Evolutionary conservation across 2,888 invertebrate genomes (phyloP), one percentile per base, ranked within the genome.

Genomic region (Microdon myrmicae): DNA sequence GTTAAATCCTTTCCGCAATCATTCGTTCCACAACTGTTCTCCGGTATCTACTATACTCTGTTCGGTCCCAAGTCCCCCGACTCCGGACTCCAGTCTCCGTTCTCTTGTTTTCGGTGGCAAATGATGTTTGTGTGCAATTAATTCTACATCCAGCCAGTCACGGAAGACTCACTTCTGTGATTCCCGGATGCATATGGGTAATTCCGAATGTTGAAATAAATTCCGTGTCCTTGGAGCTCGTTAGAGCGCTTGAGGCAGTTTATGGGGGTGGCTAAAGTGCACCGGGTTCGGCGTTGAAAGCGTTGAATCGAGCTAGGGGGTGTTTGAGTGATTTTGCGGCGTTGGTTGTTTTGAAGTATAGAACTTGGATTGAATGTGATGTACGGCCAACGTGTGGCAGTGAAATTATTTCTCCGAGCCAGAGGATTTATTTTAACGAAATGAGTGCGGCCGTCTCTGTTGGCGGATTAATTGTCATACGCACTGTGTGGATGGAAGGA

Each of bases 151-250:
- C 49, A 55, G n/a, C n/a, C n/a, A n/a, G n/a, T n/a, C 34, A 38
- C 32, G 32, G 16, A 51, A 51, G 51, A 45, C 51, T 64, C 51
- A n/a, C n/a, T 56, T 47, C 56, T 64, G 61, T 51, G 51, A 64
- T 64, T 51, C 56, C 61, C 56, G 44, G 51, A 64, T 64, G 56
- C 61, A 51, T 56, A 51, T 45, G 44, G 45, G 44, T 23, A 39
- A 45, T 49, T 61, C 45, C 17, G 44, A 49, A 64, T 39, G 39
- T 51, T 49, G 47, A 61, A 45, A 41, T 43, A 56, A 56, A 49
- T 39, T 13, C 35, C 38, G 41, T 56, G 35, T 37, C 41, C 56
- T 56, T 45, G 54, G 39, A 51, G 45, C 26, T 45, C 44, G 41
- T 44, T 12, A 16, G 8, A 16, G 31, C 31, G 3, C 2, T 14